phyloP scores from a whole-genome alignment of 2,113 vertebrate species.

The Crypturellus undulatus region DNA sequence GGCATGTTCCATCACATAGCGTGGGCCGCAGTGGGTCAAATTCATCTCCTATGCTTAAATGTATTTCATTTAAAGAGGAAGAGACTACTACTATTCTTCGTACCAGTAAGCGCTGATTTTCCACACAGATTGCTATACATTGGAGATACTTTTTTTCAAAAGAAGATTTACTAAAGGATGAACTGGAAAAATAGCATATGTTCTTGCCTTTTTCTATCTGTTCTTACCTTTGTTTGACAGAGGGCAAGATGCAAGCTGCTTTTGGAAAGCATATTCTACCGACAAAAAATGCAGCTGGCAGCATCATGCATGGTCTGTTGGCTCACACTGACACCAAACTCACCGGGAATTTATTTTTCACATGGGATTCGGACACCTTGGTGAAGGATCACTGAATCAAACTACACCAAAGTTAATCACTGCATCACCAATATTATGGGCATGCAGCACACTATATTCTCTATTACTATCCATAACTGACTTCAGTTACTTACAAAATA shows the following conservation, averaged over 20 bases:
- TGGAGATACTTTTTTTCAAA: not conserved
- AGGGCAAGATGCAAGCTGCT: not conserved
- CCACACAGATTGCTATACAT: not conserved
- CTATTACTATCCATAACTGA: not conserved
- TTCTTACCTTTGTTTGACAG: not conserved
- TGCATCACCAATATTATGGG: accelerated
- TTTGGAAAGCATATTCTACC: not conserved
- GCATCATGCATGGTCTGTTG: accelerated
- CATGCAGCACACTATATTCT: not conserved
- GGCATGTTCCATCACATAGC: not conserved
- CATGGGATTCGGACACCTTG: not conserved
- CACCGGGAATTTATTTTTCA: not conserved
- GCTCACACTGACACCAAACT: not conserved
- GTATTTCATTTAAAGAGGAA: not conserved
- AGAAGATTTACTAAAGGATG: not conserved
- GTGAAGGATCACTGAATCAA: not conserved
- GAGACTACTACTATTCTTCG: not conserved
- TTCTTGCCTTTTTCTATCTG: not conserved
- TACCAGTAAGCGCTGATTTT: not conserved
- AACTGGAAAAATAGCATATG: not conserved
- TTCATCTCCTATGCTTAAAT: not conserved
- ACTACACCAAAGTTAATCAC: not conserved
- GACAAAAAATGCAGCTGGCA: not conserved
- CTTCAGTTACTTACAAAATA: not conserved
- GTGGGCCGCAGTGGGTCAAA: not conserved